Evolutionary conservation across 1,140 invertebrate species (phyloP).

Genomic region (Calycopis cecrops): DNA sequence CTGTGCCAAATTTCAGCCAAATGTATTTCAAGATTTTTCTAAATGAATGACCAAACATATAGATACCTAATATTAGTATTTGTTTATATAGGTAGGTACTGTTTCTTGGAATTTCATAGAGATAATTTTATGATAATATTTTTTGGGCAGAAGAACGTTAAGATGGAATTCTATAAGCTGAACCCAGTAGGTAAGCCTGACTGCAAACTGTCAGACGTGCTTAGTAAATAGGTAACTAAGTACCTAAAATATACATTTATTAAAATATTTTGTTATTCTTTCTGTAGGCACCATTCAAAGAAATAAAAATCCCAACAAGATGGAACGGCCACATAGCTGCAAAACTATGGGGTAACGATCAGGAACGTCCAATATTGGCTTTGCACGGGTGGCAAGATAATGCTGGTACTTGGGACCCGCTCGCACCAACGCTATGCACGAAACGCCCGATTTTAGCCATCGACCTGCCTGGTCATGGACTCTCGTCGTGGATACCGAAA

Average conservation of each 20-base stretch:
- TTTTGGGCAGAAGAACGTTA: too few relatives aligned
- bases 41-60: too few relatives aligned
- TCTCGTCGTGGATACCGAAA: conserved; percentile 79
- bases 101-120: too few relatives aligned
- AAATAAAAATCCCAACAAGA: conserved; percentile 79
- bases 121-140: too few relatives aligned
- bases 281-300: conserved; percentile 70
- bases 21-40: too few relatives aligned
- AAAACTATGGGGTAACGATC: conserved; percentile 81
- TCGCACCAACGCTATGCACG: conserved; percentile 78
- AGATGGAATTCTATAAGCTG: too few relatives aligned
- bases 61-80: too few relatives aligned
- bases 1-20: too few relatives aligned
- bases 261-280: not conserved
- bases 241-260: too few relatives aligned
- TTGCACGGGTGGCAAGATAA: conserved; percentile 88
- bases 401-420: conserved; percentile 82
- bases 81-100: too few relatives aligned
- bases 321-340: conserved; percentile 82
- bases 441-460: conserved; percentile 79
- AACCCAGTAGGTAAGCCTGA: too few relatives aligned
- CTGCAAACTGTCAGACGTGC: not conserved
- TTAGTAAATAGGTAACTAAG: not conserved
- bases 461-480: conserved; percentile 84
- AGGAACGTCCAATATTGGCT: conserved; percentile 79